Base-by-base conservation (phyloP, 2,113 vertebrate genomes). In the Ammospiza caudacuta region DNA sequence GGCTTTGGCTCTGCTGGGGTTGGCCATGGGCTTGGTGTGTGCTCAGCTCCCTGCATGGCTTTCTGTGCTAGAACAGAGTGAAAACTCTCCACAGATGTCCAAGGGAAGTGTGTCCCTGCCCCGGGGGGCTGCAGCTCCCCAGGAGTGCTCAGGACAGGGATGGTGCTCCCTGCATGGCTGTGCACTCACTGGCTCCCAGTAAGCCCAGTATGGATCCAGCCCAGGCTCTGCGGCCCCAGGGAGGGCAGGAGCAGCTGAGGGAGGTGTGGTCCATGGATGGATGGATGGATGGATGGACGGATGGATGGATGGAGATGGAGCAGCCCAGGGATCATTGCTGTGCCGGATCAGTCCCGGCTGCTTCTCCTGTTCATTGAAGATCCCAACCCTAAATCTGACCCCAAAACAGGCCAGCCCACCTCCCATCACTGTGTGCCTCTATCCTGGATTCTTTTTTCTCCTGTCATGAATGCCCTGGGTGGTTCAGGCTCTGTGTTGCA, bases 381-480 rank as follows among this genome's bases (percentile, higher is more conserved):
- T 57, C 54, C 54, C 12, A 21, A 33, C 31, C 31, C 54, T 33
- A 33, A 21, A 57, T 4, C 54, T 57, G 54, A 1, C 15, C 51
- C 67, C 86, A 37, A 16, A 24, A 5, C 5, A 0, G 17, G 8
- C 24, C 4, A 23, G 31, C 57, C 47, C 47, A 11, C 37, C 70
- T 58, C 35, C 35, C 43, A 58, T 68, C 55, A 28, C 1, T 0
- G 9, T 2, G 3, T 24, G 64, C 51, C 11, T 43, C 70, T 15
- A 0, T 4, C 64, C 64, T 57, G 69, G 28, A 1, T n/a, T 11
- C 3, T 13, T 46, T 57, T 55, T 44, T 15, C 37, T 44, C 11
- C 41, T 33, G 1, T 2, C 12, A 13, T n/a, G 4, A 18, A 41
- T 18, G 35, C 59, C 2, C 29, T 0, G 46, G 11, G 0, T 35